Conservation (phyloP, 1,140 invertebrate species). For the Sycobia sp. region DNA sequence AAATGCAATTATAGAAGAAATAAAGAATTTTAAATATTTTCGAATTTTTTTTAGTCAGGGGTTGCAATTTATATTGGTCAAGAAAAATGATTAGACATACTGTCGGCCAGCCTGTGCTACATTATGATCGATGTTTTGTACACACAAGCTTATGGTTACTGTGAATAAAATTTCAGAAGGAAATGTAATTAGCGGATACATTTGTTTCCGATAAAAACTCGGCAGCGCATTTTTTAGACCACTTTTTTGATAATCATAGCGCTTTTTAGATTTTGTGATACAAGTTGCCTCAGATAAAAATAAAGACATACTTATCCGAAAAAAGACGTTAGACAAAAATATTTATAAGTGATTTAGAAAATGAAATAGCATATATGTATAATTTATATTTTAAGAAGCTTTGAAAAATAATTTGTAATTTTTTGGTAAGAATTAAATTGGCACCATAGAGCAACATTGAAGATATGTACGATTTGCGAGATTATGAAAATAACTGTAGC, state of each 20-base stretch:
- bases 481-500: constrained; percentile 19
- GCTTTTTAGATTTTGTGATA: constrained; percentile 16
- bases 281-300: constrained; percentile 2
- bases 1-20: not conserved
- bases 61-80: not conserved
- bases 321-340: not conserved
- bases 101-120: constrained; percentile 14
- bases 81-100: constrained; percentile 1
- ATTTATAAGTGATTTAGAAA: not conserved
- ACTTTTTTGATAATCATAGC: constrained; percentile 17
- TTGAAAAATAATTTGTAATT: constrained; percentile 18
- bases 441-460: not conserved
- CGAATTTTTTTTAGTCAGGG: constrained; percentile 4
- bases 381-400: constrained; percentile 21
- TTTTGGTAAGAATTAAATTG: constrained; percentile 17
- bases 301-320: constrained; percentile 2
- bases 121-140: not conserved
- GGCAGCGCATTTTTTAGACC: constrained; percentile 26
- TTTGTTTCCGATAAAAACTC: constrained; percentile 2
- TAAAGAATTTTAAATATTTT: not conserved
- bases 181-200: constrained; percentile 7
- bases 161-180: not conserved
- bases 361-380: not conserved
- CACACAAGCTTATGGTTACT: constrained; percentile 1
- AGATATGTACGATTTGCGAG: constrained; percentile 10